phyloP scores from a whole-genome alignment of 2,888 invertebrate genomes.

The Drosophila dives region DNA sequence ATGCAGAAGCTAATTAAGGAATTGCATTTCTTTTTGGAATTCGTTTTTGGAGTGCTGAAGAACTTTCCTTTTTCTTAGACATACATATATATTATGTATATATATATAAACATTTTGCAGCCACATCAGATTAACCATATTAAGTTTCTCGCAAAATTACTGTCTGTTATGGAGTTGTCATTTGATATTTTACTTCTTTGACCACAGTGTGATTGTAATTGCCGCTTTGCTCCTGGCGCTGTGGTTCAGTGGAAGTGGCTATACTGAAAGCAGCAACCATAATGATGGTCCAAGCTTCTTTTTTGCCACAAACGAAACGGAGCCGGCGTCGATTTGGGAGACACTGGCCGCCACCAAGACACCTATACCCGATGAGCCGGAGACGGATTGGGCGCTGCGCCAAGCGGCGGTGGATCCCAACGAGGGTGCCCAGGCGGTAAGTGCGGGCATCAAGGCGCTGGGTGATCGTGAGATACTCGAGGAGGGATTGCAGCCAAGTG shows the following conservation, averaged over 20 bases:
- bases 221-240: conserved; percentile 70
- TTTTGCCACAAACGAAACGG: conserved; percentile 55
- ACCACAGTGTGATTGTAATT: conserved; percentile 73
- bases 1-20: not conserved
- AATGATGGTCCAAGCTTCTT: conserved; percentile 48
- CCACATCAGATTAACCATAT: not conserved
- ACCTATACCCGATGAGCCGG: conserved; percentile 75
- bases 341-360: conserved; percentile 47
- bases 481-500: conserved; percentile 84
- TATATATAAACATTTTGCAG: not conserved
- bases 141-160: not conserved
- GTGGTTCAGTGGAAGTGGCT: conserved; percentile 60
- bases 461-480: conserved; percentile 87
- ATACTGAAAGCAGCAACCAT: conserved; percentile 18
- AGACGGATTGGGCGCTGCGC: conserved; percentile 69
- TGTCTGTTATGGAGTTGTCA: conserved; percentile 4
- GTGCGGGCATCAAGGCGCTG: conserved; percentile 87
- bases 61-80: not conserved
- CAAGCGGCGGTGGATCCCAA: conserved; percentile 43
- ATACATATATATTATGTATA: not conserved
- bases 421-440: conserved; percentile 85
- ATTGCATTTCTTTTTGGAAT: not conserved
- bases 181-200: conserved; percentile 53
- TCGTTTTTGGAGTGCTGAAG: not conserved
- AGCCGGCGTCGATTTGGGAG: conserved; percentile 16